phyloP scores from a whole-genome alignment of 2,888 invertebrate species.

The Brenthis ino region DNA sequence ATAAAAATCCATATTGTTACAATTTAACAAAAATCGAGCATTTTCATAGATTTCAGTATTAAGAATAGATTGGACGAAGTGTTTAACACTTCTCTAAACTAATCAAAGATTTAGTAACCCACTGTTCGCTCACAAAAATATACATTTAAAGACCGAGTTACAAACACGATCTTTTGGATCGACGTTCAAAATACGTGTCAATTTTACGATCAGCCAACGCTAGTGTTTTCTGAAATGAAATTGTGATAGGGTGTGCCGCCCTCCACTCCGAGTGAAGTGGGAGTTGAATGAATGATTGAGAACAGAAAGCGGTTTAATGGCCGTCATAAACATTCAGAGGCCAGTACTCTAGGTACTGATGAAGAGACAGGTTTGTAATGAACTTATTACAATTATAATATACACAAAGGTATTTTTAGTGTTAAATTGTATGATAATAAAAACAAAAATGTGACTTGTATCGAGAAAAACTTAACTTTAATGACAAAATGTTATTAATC shows the following conservation, averaged over 20 bases:
- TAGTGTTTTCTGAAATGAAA: slow-evolving; percentile 28
- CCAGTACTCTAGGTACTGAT: slow-evolving; percentile 21
- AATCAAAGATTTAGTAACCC: no score
- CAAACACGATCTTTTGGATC: neutral
- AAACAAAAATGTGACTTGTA: no score
- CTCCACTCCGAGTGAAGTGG: slow-evolving; percentile 24
- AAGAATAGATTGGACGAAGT: no score
- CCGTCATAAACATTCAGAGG: slow-evolving; percentile 28
- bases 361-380: slow-evolving; percentile 11
- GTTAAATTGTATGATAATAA: no score
- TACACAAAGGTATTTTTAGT: no score
- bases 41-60: no score
- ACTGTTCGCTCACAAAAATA: no score
- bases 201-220: slow-evolving; percentile 20
- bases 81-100: no score
- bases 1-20: no score
- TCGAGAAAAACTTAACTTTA: no score
- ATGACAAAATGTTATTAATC: no score
- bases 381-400: slow-evolving; percentile 6
- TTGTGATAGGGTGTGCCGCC: slow-evolving; percentile 19
- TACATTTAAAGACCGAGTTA: neutral
- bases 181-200: slow-evolving; percentile 13
- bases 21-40: no score
- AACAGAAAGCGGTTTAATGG: slow-evolving; percentile 28
- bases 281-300: slow-evolving; percentile 27